Base-by-base conservation (phyloP, 2,797 vertebrate species). In the Spondyliosoma cantharus region DNA sequence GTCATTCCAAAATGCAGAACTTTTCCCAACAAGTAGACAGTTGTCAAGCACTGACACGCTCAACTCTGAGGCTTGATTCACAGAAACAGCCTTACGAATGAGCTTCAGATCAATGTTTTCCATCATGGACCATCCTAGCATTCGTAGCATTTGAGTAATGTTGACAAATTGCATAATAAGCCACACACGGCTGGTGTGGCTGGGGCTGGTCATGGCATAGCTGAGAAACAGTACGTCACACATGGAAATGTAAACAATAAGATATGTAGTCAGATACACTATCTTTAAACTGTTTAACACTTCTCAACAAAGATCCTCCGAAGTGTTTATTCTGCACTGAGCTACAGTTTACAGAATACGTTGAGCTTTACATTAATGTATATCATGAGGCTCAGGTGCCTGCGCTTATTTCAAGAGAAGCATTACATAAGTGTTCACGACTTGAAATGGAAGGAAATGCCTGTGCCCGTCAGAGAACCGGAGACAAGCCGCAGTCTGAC, bases 371-470 rank as follows among this genome's bases (percentile, higher is more conserved):
- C 32, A 32, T 7, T 17, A 46, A 24, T 13, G 53, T 60, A 69
- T 62, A 60, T 74, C 52, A 73, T 52, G 57, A 77, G 5, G 25
- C 32, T 75, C 27, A 11, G 20, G 50, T 45, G 61, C 76, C 76
- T 76, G 86, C 80, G 67, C 82, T 78, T 83, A 76, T 87, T 88
- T 74, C 7, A 48, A 72, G 27, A 78, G 62, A 62, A 71, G 49
- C 24, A 64, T 90, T 87, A 78, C 78, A 74, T 85, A 86, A 90
- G 73, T n/a, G 73, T 64, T 83, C 82, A 73, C 70, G 12, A 42
- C 85, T 84, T 86, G 60, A 78, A 86, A 85, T 74, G 75, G 79
- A 71, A 86, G 79, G 87, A 89, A 89, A 86, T 72, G 87, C 86
- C 88, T 83, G 73, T 57, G 81, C 81, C 79, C 72, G 82, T 87